These are phyloP conservation scores for Folsomia manolachei DNA, from an alignment of 2,888 invertebrate genomes.

Conservation along the genomic window DNA sequence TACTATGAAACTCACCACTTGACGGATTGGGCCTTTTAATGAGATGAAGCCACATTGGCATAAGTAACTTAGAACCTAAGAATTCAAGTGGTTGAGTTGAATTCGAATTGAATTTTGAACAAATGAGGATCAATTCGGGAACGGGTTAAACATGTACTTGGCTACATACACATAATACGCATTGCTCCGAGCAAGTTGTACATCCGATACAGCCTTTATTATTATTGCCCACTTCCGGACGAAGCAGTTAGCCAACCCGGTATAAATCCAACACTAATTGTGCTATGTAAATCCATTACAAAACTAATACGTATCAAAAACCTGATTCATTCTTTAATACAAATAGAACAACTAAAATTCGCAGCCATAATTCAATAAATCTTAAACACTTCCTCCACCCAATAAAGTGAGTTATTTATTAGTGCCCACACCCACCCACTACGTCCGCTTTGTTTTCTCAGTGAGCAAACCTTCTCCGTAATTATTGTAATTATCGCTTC, in stretches of 20 bases:
- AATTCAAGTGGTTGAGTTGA: not conserved
- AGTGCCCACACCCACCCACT: not conserved
- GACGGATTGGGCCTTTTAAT: not conserved
- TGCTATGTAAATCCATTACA: not conserved
- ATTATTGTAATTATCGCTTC: constrained; percentile 5
- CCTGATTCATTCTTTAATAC: not conserved
- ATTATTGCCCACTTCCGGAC: not conserved
- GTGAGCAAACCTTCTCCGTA: not conserved
- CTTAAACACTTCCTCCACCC: not conserved
- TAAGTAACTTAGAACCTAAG: too few relatives aligned
- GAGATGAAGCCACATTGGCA: not conserved
- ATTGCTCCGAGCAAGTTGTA: too few relatives aligned
- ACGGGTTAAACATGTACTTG: not conserved
- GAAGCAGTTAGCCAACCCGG: too few relatives aligned
- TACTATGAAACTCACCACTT: not conserved
- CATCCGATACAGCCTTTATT: not conserved
- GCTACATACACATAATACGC: not conserved
- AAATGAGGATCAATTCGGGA: not conserved
- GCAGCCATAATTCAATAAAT: not conserved
- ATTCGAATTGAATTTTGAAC: not conserved
- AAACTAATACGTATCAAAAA: not conserved
- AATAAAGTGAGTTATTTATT: not conserved
- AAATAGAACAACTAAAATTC: not conserved
- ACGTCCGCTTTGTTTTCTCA: not conserved
- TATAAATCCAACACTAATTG: not conserved